These are phyloP conservation scores for Furnarius figulus DNA, from an alignment of 2,113 vertebrate genomes.

Conservation along the genomic window DNA sequence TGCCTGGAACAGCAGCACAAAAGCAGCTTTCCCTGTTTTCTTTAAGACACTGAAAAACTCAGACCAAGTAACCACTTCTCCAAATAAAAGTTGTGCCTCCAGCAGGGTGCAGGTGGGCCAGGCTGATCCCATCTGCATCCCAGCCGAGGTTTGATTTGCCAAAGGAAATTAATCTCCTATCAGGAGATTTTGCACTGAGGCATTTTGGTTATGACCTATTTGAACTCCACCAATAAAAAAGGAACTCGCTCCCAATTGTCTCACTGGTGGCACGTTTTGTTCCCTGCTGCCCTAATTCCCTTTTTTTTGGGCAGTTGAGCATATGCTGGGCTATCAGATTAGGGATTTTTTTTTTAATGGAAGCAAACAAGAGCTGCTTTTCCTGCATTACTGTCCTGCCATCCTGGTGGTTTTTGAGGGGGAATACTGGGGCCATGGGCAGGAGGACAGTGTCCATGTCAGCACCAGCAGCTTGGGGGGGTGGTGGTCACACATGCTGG, in stretches of 20 bases:
- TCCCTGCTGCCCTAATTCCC: conserved; percentile 48
- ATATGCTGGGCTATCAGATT: conserved; percentile 24
- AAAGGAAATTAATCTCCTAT: not conserved
- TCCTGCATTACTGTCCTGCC: not conserved
- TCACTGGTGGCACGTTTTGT: not conserved
- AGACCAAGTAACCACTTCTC: not conserved
- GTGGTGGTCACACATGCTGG: not conserved
- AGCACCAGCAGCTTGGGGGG: rapidly evolving
- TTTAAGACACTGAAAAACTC: not conserved
- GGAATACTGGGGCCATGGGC: rapidly evolving
- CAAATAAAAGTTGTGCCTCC: not conserved
- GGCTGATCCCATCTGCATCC: not conserved
- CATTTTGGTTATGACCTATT: conserved; percentile 42
- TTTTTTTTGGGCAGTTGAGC: not conserved
- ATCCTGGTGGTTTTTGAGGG: rapidly evolving
- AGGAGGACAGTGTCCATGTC: not conserved
- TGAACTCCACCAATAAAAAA: not conserved
- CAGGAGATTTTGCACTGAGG: not conserved
- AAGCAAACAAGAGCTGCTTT: conserved; percentile 9
- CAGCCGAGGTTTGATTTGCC: not conserved
- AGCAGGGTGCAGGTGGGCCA: not conserved
- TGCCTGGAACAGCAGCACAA: not conserved
- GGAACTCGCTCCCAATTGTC: not conserved
- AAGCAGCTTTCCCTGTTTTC: not conserved
- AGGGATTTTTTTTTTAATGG: not conserved